Evolutionary conservation across 1,140 invertebrate genomes (phyloP), one percentile per base, ranked within the genome.

Genomic region (Fopius arisanus): DNA sequence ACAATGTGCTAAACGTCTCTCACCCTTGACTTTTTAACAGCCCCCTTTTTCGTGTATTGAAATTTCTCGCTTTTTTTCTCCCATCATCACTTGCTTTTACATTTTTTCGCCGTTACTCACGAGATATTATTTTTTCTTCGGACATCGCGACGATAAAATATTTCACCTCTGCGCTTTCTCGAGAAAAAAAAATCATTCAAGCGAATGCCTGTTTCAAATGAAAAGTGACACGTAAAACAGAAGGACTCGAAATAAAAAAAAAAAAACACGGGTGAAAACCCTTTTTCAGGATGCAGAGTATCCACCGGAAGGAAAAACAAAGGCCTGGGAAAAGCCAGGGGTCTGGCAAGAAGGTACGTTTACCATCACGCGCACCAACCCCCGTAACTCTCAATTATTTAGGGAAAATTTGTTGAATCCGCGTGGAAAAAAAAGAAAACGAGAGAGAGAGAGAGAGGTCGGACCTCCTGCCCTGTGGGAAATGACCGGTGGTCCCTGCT

Each of bases 1-100:
- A 86, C 85, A 86, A 86, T 86, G 84, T 83, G 84, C 80, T 86
- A 85, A 84, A 81, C 76, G 73, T 48, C 67, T 16, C 51, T 43
- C 41, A 28, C 37, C 26, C 43, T 31, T 69, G 43, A 51, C 67
- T 48, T 48, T 51, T 48, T 54, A 31, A 19, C 43, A 21, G 28
- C 23, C 41, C 51, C 21, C 29, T n/a, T 29, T 28, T 23, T 48
- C 67, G 19, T 26, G 23, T n/a, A n/a, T 59, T 59, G 4, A 59
- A 59, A 12, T 59, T 21, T 14, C 33, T 37, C 33, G 7, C 33
- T 37, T 3, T 37, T 37, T 37, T 10, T 37, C 12, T 37, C 12
- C 33, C 3, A n/a, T n/a, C n/a, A n/a, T n/a, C n/a, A n/a, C n/a
- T n/a, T n/a, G n/a, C 12, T 37, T 37, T 37, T 37, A 37, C 33